A percentile compares a stretch with the other conserved stretches of the same genome.
These are phyloP conservation scores for Diarsia mendica DNA, from an alignment of 2,888 invertebrate genomes.

Conservation along the genomic window DNA sequence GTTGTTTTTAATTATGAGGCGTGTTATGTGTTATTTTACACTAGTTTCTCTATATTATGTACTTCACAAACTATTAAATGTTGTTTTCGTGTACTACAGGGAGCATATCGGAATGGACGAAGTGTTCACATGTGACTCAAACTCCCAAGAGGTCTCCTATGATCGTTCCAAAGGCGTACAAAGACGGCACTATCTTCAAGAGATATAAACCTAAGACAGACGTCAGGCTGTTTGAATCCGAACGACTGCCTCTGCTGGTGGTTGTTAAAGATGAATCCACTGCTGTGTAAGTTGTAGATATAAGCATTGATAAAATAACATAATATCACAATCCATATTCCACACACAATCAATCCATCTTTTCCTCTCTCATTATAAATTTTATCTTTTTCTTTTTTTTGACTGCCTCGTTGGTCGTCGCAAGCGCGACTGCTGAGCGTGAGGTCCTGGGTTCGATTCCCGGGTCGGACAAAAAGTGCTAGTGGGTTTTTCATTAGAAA, in stretches of 20 bases:
- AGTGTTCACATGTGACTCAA: slow-evolving; percentile 93
- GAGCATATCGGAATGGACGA: slow-evolving; percentile 96
- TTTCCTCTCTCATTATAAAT: background rate
- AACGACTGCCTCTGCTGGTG: slow-evolving; percentile 73
- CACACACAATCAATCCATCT: background rate
- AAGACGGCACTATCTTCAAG: slow-evolving; percentile 90
- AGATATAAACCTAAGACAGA: slow-evolving; percentile 91
- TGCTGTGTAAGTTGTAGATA: slow-evolving; percentile 69
- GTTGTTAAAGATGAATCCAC: slow-evolving; percentile 87
- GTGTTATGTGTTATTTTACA: background rate
- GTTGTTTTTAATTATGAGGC: too few relatives aligned
- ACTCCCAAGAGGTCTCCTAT: slow-evolving; percentile 94
- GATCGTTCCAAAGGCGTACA: slow-evolving; percentile 91
- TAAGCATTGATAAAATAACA: too few relatives aligned
- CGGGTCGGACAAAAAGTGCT: too few relatives aligned
- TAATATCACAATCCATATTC: too few relatives aligned
- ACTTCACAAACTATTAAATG: background rate
- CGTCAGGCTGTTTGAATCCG: slow-evolving; percentile 89
- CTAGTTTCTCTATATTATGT: background rate
- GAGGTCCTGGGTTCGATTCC: too few relatives aligned
- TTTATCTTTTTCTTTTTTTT: too few relatives aligned
- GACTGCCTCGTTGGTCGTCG: too few relatives aligned
- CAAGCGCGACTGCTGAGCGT: too few relatives aligned
- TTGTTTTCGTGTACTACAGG: slow-evolving; percentile 74
- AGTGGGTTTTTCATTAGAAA: too few relatives aligned